Percentiles rank a stretch among this genome's conserved stretches.
These are phyloP conservation scores for Drymodes brunneopygia DNA, from an alignment of 2,113 vertebrate genomes.

Conservation along the genomic window DNA sequence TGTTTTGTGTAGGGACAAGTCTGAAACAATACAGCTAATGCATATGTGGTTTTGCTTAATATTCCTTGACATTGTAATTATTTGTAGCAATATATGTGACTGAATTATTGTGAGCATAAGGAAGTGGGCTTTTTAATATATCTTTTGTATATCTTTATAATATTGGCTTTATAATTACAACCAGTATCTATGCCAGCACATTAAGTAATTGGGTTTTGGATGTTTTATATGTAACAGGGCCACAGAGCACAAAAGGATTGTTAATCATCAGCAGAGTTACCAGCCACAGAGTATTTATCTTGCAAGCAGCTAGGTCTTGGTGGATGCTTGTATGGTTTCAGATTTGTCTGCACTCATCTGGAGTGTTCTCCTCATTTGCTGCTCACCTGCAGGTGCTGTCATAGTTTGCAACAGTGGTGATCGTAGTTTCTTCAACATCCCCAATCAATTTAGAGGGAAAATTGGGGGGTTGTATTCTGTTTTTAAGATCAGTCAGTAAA, in stretches of 20 bases:
- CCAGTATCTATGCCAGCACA: background rate
- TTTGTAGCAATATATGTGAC: background rate
- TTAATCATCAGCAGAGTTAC: slow-evolving; percentile 66
- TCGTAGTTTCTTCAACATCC: background rate
- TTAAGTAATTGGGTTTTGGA: background rate
- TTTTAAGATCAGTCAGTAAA: background rate
- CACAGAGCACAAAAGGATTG: background rate
- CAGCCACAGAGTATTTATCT: slow-evolving; percentile 67
- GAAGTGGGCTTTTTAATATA: background rate
- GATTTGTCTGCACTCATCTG: slow-evolving; percentile 71
- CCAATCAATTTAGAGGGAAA: slow-evolving; percentile 1
- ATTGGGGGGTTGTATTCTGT: background rate
- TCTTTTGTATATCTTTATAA: background rate
- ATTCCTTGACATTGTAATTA: background rate
- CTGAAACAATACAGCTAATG: background rate
- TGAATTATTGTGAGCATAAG: background rate
- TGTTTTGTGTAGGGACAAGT: background rate
- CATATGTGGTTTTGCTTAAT: background rate
- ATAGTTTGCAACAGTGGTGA: background rate
- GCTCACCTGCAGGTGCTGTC: slow-evolving; percentile 62
- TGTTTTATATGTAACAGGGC: background rate
- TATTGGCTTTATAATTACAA: background rate
- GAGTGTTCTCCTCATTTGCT: slow-evolving; percentile 56
- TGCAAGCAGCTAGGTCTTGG: slow-evolving; percentile 63
- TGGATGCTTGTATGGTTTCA: slow-evolving; percentile 59